Base-by-base conservation (phyloP, 2,888 invertebrate genomes). In the Melanophora roralis region DNA sequence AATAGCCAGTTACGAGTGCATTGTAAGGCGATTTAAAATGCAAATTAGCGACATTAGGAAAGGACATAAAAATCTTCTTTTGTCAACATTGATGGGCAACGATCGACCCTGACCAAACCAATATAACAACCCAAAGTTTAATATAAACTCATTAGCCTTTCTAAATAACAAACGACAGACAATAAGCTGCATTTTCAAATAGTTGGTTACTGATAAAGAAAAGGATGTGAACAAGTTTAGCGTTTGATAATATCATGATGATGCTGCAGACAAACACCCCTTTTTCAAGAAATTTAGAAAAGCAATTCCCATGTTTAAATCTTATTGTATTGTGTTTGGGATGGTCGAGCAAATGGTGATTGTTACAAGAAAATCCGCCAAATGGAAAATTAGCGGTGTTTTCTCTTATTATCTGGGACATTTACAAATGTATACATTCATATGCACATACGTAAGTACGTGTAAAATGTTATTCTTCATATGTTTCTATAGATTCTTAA, bases 351-450 rank as follows among this genome's bases (percentile, higher is more conserved):
- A 51, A 62, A 11, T 57, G 12, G 21, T 45, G 55, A 69, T 65
- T 55, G 62, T 78, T 78, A 78, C 59, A 78, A 78, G 38, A 45
- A 80, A 76, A 81, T 81, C 73, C 78, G 62, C 68, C 81, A 77
- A 79, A 81, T 71, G 74, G 75, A 79, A 82, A 81, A 82, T 82
- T 82, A 82, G 82, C 75, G 74, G 77, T 75, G 43, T 81, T 76
- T 64, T 27, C 34, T n/a, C 11, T 32, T 71, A 69, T 71, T 77
- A 65, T 64, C 40, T 27, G 53, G 76, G 76, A 71, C 49, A 43
- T 57, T 69, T 69, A 62, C 59, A 59, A 74, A 74, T 49, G 36
- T 59, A 43, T 60, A 16, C 71, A n/a, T 34, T 36, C 62, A 14
- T 40, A 51, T 40, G 32, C 49, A 11, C 40, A 51, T 49, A 40